Evolutionary conservation across 2,113 vertebrate species (phyloP), one percentile per base, ranked within the genome.

Genomic region (Corythoichthys intestinalis): DNA sequence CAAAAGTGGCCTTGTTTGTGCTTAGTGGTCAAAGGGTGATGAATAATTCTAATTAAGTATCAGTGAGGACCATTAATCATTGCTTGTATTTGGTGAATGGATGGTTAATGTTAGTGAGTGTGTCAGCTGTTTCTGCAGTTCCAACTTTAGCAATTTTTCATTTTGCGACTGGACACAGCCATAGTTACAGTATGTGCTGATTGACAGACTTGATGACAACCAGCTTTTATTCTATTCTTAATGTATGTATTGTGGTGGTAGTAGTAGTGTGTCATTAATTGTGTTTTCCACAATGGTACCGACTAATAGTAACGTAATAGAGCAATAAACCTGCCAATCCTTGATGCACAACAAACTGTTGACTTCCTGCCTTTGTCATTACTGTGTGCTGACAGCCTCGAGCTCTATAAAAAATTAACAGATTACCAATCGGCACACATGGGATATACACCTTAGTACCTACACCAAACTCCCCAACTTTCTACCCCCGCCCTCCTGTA

Each of bases 321-420:
- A 69, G 72, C 75, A 72, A 81, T 86, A 79, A 90, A 87, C 74
- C 82, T 85, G 86, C 81, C 85, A 89, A 59, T 58, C 15, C 37
- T 49, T 87, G 78, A 84, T 81, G 60, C 69, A 83, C 49, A 69
- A 62, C 63, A 68, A 74, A 83, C 79, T 72, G 79, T 57, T 71
- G 69, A 77, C 84, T 87, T 90, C 86, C 89, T 77, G 71, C 54
- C 76, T 66, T 44, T 67, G 38, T 77, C 60, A 85, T 83, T 84
- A 85, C 84, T 44, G 17, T 74, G 66, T 72, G 69, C 71, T 69
- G 66, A 0, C 72, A 78, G 76, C 47, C 46, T 49, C 76, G 70
- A 70, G 67, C 49, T 14, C 72, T 7, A 80, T 80, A 84, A 80
- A 82, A 71, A 79, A 39, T 64, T 62, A 80, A 60, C 65, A 82